Evolutionary conservation across 2,888 invertebrate species (phyloP).

Genomic region (Diaphora mendica): DNA sequence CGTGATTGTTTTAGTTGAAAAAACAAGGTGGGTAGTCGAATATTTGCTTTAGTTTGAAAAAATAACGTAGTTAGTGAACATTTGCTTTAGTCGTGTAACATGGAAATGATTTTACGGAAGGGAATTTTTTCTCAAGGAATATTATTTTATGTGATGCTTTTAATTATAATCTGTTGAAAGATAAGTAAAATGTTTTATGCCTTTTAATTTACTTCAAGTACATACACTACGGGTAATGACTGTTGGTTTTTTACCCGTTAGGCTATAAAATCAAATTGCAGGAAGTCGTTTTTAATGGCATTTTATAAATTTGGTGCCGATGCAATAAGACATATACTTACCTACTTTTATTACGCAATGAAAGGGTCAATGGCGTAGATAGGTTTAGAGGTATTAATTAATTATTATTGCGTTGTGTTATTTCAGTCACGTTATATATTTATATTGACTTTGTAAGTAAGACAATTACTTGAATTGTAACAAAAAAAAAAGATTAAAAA

Average conservation of each 20-base stretch:
- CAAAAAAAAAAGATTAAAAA: too few relatives aligned
- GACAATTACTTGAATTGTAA: background rate
- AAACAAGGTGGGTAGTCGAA: slow-evolving; percentile 12
- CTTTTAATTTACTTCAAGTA: background rate
- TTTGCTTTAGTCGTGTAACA: slow-evolving; percentile 15
- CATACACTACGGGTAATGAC: background rate
- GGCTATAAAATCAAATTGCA: background rate
- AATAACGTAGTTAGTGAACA: slow-evolving; percentile 10
- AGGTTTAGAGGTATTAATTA: background rate
- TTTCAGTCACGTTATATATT: background rate
- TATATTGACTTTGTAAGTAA: background rate
- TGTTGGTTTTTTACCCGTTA: background rate
- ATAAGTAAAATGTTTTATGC: background rate
- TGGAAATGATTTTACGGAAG: slow-evolving; percentile 11
- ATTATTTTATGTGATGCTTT: background rate
- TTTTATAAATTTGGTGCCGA: background rate
- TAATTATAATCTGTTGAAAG: background rate
- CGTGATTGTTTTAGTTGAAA: slow-evolving; percentile 37
- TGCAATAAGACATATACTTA: background rate
- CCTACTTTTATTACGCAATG: background rate
- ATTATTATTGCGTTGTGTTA: background rate
- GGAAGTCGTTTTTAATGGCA: background rate
- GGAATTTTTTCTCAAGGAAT: background rate
- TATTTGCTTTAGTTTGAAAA: slow-evolving; percentile 29
- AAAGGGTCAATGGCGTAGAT: background rate